Base-by-base conservation (phyloP, 2,113 vertebrate species). In the Microtus pennsylvanicus region DNA sequence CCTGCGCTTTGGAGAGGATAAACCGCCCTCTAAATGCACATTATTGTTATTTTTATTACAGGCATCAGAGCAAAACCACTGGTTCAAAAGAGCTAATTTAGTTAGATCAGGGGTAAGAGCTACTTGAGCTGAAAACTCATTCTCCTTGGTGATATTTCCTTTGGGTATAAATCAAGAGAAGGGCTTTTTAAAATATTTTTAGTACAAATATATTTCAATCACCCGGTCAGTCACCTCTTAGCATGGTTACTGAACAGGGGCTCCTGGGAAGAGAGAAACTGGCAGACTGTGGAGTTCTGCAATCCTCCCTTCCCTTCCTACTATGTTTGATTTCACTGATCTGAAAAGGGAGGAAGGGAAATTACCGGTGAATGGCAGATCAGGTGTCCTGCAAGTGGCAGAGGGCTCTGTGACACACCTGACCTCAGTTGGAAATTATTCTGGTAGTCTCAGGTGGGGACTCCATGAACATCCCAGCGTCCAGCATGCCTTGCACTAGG, bases 141-240 rank as follows among this genome's bases (percentile, higher is more conserved):
- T 94, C 89, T 83, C 88, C 95, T 96, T 76, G n/a, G 96, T 1
- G 52, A 45, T 74, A 33, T 82, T 91, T 89, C 77, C 90, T 88
- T 92, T 90, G 1, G 85, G 65, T 55, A 30, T 95, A 92, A 94
- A 97, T 96, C 96, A 94, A 85, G 90, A 93, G 58, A 85, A 96
- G 80, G 80, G 85, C 97, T 96, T 96, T 97, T 52, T 70, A 85
- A 85, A 96, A 95, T 75, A 78, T 45, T 94, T 94, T 94, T 58
- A 83, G 74, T 83, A 22, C 33, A 10, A 91, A 81, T 38, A 67
- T 13, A 67, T 89, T 91, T 92, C 88, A 16, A 17, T 95, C 90
- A 12, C 61, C 0, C 3, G 93, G 83, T 82, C 63, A 50, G 50
- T 89, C 86, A 77, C 76, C 2, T 7, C 92, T 67, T 0, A 2